Conservation (phyloP, 2,888 invertebrate genomes). For the Cataglyphis livida region DNA sequence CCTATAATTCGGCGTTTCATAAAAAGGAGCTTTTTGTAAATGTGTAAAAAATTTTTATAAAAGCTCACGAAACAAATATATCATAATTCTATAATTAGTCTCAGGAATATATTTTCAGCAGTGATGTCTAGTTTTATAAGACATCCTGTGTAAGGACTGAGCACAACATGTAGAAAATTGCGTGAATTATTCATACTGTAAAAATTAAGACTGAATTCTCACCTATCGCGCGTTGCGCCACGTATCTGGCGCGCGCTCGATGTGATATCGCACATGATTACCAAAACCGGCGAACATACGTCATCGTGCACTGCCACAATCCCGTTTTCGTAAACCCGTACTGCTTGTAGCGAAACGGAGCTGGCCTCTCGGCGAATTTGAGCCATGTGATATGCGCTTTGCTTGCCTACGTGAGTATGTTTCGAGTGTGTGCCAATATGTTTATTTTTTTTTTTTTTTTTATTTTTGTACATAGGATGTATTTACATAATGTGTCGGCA, state of each 20-base stretch:
- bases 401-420: slow-evolving; percentile 66
- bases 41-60: background rate
- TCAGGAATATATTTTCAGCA: slow-evolving; percentile 1
- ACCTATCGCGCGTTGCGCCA: slow-evolving; percentile 13
- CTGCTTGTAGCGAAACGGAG: slow-evolving; percentile 28
- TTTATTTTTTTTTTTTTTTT: slow-evolving; percentile 63
- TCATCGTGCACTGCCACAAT: slow-evolving; percentile 60
- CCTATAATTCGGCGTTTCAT: background rate
- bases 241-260: slow-evolving; percentile 4
- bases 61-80: background rate
- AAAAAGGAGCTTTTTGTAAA: background rate
- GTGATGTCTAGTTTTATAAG: background rate
- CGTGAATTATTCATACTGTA: slow-evolving; percentile 41
- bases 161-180: slow-evolving; percentile 14
- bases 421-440: slow-evolving; percentile 83
- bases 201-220: slow-evolving; percentile 64
- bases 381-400: slow-evolving; percentile 68
- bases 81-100: background rate
- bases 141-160: background rate
- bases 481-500: slow-evolving; percentile 58
- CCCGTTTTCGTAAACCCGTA: slow-evolving; percentile 53
- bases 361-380: slow-evolving; percentile 31
- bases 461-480: slow-evolving; percentile 83
- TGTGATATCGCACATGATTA: slow-evolving; percentile 10
- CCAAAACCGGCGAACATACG: slow-evolving; percentile 19